Evolutionary conservation across 2,888 invertebrate species (phyloP).

Genomic region (Hoplodrina ambigua): DNA sequence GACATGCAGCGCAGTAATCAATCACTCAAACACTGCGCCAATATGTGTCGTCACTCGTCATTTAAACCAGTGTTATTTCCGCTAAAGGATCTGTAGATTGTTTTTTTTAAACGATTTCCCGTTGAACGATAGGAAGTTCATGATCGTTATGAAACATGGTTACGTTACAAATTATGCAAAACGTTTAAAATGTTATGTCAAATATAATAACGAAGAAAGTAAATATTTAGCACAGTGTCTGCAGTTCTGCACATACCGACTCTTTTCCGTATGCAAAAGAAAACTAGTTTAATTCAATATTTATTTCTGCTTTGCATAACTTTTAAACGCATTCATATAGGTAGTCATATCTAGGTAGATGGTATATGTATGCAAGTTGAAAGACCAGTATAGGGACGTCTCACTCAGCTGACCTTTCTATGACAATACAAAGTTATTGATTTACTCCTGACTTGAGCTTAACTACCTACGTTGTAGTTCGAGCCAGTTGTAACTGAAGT

Average conservation of each 20-base stretch:
- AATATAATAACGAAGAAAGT: conserved; percentile 21
- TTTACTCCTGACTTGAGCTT: conserved; percentile 3
- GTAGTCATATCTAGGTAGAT: background rate
- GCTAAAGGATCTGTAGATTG: background rate
- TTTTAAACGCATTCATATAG: background rate
- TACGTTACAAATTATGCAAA: conserved; percentile 19
- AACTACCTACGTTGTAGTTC: background rate
- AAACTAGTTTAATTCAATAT: conserved; percentile 6
- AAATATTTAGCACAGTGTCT: conserved; percentile 19
- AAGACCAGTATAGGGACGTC: background rate
- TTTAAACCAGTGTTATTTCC: too few species aligned
- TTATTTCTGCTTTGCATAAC: conserved; percentile 10
- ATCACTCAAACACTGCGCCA: too few species aligned
- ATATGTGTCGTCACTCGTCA: too few species aligned
- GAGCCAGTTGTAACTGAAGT: background rate
- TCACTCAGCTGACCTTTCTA: conserved; percentile 28
- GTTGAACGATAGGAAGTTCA: background rate
- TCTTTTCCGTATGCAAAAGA: conserved; percentile 5
- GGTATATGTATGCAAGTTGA: background rate
- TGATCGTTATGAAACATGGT: background rate
- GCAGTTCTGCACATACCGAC: background rate
- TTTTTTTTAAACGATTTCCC: background rate
- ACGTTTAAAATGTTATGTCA: background rate
- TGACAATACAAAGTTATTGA: conserved; percentile 20
- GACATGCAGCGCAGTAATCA: too few species aligned